These are phyloP conservation scores for Acridotheres tristis DNA, from an alignment of 2,797 vertebrate species.

Conservation along the genomic window DNA sequence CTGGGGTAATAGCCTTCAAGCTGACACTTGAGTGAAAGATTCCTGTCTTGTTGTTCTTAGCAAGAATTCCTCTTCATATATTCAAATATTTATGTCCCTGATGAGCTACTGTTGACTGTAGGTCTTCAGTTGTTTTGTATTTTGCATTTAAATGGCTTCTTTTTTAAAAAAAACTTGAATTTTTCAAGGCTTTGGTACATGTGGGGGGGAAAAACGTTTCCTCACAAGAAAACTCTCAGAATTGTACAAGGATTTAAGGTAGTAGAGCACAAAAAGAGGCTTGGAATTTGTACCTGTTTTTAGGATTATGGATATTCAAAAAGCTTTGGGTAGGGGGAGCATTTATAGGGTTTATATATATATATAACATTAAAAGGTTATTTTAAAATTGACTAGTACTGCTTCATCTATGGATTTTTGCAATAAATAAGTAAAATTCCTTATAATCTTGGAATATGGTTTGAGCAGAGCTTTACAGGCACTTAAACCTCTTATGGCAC, in stretches of 20 bases:
- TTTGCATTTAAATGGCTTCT: neutral
- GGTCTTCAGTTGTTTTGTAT: neutral
- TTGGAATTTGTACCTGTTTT: neutral
- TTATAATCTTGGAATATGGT: rapidly evolving
- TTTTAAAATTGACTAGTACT: neutral
- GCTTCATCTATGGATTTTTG: neutral
- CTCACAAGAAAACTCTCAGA: neutral
- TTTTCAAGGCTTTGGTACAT: neutral
- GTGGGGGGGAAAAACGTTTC: neutral
- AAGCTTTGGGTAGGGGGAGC: neutral
- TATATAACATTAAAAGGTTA: neutral
- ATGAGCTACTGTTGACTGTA: neutral
- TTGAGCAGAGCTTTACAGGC: neutral
- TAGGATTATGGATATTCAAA: neutral
- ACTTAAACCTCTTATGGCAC: neutral
- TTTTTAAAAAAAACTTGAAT: neutral
- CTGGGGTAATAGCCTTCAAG: neutral
- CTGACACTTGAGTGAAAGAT: neutral
- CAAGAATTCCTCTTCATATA: neutral
- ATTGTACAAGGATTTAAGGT: neutral
- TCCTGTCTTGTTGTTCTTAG: neutral
- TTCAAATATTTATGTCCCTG: slow-evolving; percentile 32
- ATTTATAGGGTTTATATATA: neutral
- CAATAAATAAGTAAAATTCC: neutral
- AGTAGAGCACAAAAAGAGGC: neutral